Evolutionary conservation across 2,113 vertebrate genomes (phyloP).

Genomic region (Pachycephala philippinensis): DNA sequence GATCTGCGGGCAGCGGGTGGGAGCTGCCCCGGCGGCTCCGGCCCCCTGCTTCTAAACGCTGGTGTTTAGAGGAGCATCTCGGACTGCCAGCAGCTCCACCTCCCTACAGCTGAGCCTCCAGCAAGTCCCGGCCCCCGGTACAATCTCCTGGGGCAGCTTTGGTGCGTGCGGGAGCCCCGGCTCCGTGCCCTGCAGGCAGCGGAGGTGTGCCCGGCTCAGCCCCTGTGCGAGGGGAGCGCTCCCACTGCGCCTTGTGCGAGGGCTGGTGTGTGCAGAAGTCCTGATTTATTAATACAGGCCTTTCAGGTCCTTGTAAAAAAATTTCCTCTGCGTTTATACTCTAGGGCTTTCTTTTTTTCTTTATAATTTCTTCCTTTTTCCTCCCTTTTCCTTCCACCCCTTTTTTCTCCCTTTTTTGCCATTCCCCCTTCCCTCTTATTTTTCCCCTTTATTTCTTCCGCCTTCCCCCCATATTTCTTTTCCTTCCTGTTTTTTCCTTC

Average conservation of each 20-base stretch:
- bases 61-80: neutral
- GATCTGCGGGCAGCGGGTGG: neutral
- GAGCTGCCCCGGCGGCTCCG: neutral
- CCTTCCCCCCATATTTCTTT: rapidly evolving
- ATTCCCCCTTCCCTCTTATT: rapidly evolving
- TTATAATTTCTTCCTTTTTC: rapidly evolving
- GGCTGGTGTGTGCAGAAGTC: neutral
- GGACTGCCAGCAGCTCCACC: neutral
- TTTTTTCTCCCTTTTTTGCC: neutral
- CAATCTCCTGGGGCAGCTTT: neutral
- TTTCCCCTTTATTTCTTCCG: rapidly evolving
- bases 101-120: neutral
- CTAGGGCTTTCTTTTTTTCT: neutral
- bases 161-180: neutral
- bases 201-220: neutral
- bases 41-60: too few species aligned
- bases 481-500: rapidly evolving
- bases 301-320: neutral
- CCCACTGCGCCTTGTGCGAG: neutral
- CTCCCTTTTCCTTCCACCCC: rapidly evolving
- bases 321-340: neutral
- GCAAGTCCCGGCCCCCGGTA: too few species aligned
- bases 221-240: rapidly evolving
- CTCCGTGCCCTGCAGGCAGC: neutral
- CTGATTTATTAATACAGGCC: neutral